phyloP scores from a whole-genome alignment of 2,113 vertebrate genomes.

The Athene cunicularia region DNA sequence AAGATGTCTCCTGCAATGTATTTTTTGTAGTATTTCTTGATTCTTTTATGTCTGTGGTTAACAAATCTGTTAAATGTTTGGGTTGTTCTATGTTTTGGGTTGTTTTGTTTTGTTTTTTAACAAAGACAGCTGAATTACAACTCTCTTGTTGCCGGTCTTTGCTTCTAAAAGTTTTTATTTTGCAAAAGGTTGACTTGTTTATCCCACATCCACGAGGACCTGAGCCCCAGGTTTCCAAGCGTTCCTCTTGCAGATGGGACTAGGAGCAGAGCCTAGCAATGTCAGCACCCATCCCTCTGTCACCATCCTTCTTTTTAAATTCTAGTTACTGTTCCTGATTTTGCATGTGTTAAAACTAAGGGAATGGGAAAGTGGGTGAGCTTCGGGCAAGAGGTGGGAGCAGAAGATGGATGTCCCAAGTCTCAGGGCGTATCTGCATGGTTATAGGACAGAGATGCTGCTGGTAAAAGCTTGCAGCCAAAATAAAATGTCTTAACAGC shows the following conservation, averaged over 20 bases:
- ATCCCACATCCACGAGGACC: background rate
- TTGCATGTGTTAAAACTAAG: background rate
- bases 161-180: background rate
- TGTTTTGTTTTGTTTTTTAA: conserved; percentile 46
- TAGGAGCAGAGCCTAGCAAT: background rate
- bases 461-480: background rate
- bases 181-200: background rate
- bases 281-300: background rate
- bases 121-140: conserved; percentile 67
- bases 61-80: conserved; percentile 56
- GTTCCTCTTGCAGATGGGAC: background rate
- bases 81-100: conserved; percentile 39
- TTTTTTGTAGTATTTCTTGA: background rate
- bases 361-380: background rate
- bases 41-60: conserved; percentile 60
- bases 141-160: background rate
- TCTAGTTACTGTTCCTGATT: accelerated
- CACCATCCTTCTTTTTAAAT: background rate
- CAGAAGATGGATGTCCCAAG: background rate
- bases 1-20: background rate
- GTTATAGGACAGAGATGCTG: background rate
- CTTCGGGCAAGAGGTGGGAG: background rate
- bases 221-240: background rate
- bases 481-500: background rate
- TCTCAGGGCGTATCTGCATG: background rate